Conservation (phyloP, 2,113 vertebrate species). For the Eulacestoma nigropectus region DNA sequence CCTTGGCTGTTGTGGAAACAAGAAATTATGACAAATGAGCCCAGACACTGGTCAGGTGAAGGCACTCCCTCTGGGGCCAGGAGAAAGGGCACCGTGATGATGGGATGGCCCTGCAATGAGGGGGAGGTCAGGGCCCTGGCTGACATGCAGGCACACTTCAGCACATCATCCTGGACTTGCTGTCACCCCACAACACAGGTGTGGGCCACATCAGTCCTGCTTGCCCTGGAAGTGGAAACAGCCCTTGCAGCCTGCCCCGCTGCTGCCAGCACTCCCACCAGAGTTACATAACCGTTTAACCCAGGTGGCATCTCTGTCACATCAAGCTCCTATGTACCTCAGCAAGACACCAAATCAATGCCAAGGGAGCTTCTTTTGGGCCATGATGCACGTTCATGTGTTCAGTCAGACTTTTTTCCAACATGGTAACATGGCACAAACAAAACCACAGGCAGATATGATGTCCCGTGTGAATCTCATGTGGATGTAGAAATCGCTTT, state of each 20-base stretch:
- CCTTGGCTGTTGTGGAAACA: neutral
- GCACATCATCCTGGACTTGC: rapidly evolving
- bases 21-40: conserved; percentile 16
- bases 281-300: neutral
- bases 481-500: neutral
- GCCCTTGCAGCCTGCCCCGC: neutral
- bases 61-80: neutral
- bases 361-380: neutral
- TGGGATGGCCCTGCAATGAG: neutral
- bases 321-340: neutral
- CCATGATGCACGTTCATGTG: neutral
- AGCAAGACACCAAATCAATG: neutral
- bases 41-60: conserved; percentile 24
- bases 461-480: neutral
- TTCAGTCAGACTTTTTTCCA: neutral
- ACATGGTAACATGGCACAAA: neutral
- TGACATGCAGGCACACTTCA: neutral
- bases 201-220: neutral
- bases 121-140: neutral
- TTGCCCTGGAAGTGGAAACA: neutral
- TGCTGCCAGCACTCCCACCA: neutral
- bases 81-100: neutral
- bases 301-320: neutral
- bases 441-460: neutral
- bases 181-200: neutral